phyloP scores from a whole-genome alignment of 2,888 invertebrate genomes.

The Caenorhabditis sp. region DNA sequence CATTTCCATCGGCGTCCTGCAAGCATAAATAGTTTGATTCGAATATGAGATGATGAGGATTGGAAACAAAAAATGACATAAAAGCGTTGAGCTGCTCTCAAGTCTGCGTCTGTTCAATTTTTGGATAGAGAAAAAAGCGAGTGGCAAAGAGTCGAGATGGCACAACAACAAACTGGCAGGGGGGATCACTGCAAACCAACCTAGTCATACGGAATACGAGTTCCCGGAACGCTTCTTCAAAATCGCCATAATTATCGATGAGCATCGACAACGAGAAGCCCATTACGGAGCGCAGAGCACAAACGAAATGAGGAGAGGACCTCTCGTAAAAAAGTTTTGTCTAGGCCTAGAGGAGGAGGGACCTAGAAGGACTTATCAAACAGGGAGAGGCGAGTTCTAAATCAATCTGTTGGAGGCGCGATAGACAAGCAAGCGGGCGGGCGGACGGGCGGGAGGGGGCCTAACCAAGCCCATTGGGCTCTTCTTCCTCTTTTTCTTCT shows the following conservation, averaged over 20 bases:
- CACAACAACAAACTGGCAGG: constrained; percentile 20
- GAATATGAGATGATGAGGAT: too few relatives aligned
- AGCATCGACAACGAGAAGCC: constrained; percentile 55
- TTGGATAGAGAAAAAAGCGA: too few relatives aligned
- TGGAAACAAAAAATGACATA: too few relatives aligned
- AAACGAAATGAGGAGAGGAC: constrained; percentile 6
- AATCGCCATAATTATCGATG: constrained; percentile 42
- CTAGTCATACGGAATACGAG: constrained; percentile 35
- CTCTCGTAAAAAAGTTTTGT: constrained; percentile 46
- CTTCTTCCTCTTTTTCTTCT: too few relatives aligned
- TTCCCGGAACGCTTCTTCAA: constrained; percentile 40
- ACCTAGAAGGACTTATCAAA: constrained; percentile 45
- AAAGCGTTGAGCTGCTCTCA: too few relatives aligned
- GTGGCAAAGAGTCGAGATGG: too few relatives aligned
- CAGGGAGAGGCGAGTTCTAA: constrained; percentile 22
- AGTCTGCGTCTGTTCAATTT: too few relatives aligned
- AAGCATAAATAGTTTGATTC: too few relatives aligned
- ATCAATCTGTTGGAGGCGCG: constrained; percentile 42
- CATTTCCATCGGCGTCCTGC: constrained; percentile 61
- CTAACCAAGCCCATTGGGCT: constrained; percentile 20
- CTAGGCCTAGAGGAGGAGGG: not conserved
- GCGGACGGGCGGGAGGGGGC: constrained; percentile 21
- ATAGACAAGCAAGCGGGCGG: constrained; percentile 12
- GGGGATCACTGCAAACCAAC: constrained; percentile 36
- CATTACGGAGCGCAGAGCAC: too few relatives aligned